Base-by-base conservation (phyloP, 2,797 vertebrate species). In the Pyrocephalus nanus region DNA sequence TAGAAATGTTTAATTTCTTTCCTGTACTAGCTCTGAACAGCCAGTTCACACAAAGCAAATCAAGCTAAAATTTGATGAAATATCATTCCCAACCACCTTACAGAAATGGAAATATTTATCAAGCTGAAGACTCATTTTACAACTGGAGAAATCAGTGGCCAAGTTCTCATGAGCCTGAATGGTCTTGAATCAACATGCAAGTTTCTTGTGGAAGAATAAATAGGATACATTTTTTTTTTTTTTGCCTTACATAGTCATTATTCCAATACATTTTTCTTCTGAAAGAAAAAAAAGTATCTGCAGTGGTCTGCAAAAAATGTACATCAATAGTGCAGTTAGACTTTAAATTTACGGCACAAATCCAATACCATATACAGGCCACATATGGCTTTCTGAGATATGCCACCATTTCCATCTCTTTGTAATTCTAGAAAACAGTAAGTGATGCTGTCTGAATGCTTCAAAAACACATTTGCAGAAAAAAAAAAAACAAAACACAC, bases 211-310 rank as follows among this genome's bases (percentile, higher is more conserved):
- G 40, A 71, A 74, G 17, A 95, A 96, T 76, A 94, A 96, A 86
- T 71, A 96, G 25, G 29, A 20, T 79, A 61, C 14, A 22, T 21
- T 61, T 88, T 91, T 93, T 21, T 61, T 88, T 91, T 93, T 96
- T 88, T 93, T 96, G 88, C 42, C 61, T 51, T 81, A 87, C 34
- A 8, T 29, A 23, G 30, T 95, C 84, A 84, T 78, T 84, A 30
- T 84, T 97, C 75, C 92, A 80, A 60, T 76, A 75, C 5, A 27
- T 74, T 84, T 95, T 95, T 94, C 76, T 92, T 88, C n/a, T 75
- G 65, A 92, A 96, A 92, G 27, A 66, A 43, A 79, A 87, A 92
- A 90, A 61, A 82, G 21, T 26, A 70, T 62, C 73, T 95, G 82
- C 60, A 64, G 27, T 55, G 26, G 42, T 96, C 77, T 94, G 75